Percentiles rank a stretch among this genome's conserved stretches.
phyloP scores from a whole-genome alignment of 2,888 invertebrate genomes.

The Drosophila pegasa region DNA sequence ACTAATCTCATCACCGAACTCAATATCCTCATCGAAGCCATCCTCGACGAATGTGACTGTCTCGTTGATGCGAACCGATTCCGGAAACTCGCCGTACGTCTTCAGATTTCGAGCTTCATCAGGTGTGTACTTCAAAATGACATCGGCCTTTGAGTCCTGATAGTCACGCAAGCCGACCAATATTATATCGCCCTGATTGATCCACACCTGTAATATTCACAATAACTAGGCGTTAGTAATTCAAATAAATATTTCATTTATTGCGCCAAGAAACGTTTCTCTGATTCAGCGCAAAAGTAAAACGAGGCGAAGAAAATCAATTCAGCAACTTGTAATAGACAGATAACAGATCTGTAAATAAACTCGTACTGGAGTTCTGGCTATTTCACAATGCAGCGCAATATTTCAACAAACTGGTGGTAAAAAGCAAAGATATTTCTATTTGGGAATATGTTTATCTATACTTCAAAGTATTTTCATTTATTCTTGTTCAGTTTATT shows the following conservation, averaged over 20 bases:
- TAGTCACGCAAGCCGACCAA: constrained; percentile 98
- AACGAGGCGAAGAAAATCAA: constrained; percentile 1
- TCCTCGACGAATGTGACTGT: constrained; percentile 97
- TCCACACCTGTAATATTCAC: constrained; percentile 90
- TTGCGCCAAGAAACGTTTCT: background rate
- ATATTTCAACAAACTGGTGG: constrained; percentile 23
- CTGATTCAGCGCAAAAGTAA: constrained; percentile 28
- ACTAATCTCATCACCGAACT: constrained; percentile 97
- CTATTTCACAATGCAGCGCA: constrained; percentile 65
- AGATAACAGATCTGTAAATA: constrained; percentile 67
- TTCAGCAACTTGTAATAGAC: constrained; percentile 30
- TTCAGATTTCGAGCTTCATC: constrained; percentile 99
- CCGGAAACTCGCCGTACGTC: constrained; percentile 99
- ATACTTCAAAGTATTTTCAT: background rate
- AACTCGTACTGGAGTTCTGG: constrained; percentile 43
- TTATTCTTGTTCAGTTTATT: background rate
- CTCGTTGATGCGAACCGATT: constrained; percentile 98
- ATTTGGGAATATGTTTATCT: background rate
- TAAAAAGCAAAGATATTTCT: constrained; percentile 1
- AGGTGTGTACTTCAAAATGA: constrained; percentile 99
- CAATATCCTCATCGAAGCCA: constrained; percentile 98
- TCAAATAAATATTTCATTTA: constrained; percentile 6
- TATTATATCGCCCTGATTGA: constrained; percentile 99
- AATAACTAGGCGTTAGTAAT: constrained; percentile 21
- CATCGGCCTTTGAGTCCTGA: constrained; percentile 99